Base-by-base conservation (phyloP, 2,888 invertebrate genomes). In the Trichogramma evanescens region DNA sequence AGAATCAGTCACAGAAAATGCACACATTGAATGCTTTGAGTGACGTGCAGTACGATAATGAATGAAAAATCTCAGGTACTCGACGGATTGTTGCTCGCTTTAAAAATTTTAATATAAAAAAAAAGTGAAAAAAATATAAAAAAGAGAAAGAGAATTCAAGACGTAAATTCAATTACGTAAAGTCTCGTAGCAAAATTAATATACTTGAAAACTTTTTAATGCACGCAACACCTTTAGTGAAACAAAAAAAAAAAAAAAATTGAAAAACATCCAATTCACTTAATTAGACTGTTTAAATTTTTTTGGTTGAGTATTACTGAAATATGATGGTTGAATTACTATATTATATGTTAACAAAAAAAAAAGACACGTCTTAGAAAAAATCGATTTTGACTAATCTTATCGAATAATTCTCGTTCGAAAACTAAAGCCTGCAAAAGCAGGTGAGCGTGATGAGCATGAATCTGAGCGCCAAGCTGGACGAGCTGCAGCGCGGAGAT, bases 381-480 rank as follows among this genome's bases (percentile, higher is more conserved):
- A 26, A 26, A 26, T 26, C 26, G 3, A 26, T 26, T 2, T 26
- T 2, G 26, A 26, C 26, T 26, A 26, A 26, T 26, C 26, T 26
- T 26, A 26, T 26, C 26, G 26, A 26, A 26, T 26, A 2, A 26
- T 26, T 26, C 3, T 26, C 26, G 26, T 2, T 26, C 26, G 26
- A 26, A 26, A 26, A 26, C 65, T 66, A 72, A 72, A 94, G 93
- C 88, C 91, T 94, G 86, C 93, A 94, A 87, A 91, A 92, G 86
- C 93, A 94, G 89, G 92, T 94, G 87, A 89, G 91, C 87, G 92
- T 93, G 84, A 94, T 94, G 94, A 93, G 93, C 83, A 92, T 92
- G 90, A 93, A 93, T 86, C 87, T 94, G 83, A 88, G 89, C 82
- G 89, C 91, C 77, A 93, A 93, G 84, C 86, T 94, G 85, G 93